phyloP scores from a whole-genome alignment of 2,113 vertebrate genomes.

The Sylvietta virens region DNA sequence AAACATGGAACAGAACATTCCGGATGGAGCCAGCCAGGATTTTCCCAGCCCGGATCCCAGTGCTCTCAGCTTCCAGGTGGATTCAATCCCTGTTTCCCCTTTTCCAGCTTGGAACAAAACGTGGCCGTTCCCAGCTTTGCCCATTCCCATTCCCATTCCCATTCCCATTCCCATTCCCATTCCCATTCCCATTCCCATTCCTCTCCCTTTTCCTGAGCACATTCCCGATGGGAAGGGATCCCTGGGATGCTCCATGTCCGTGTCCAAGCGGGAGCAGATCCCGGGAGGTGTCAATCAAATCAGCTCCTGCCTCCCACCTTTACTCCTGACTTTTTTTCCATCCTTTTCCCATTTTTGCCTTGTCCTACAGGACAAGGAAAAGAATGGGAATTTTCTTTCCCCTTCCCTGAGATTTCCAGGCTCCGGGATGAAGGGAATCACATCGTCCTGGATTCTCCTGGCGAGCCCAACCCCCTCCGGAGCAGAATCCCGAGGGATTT shows the following conservation, averaged over 20 bases:
- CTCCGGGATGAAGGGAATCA: not conserved
- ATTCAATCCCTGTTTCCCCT: not conserved
- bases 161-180: not conserved
- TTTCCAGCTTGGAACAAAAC: not conserved
- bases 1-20: not conserved
- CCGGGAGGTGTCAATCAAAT: accelerated
- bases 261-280: not conserved
- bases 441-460: accelerated
- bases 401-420: accelerated
- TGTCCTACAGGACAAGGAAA: no score
- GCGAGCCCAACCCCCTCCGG: not conserved
- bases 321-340: not conserved
- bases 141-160: not conserved
- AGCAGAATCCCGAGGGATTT: not conserved
- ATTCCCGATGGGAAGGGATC: not conserved
- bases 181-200: not conserved
- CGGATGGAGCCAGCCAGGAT: not conserved
- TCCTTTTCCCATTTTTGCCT: not conserved
- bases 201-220: not conserved
- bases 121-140: not conserved
- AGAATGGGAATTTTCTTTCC: no score
- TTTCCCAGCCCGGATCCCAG: not conserved
- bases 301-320: not conserved
- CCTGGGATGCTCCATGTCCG: not conserved
- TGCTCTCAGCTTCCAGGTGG: not conserved